Conservation (phyloP, 2,888 invertebrate species). For the Sabellastarte sp. region DNA sequence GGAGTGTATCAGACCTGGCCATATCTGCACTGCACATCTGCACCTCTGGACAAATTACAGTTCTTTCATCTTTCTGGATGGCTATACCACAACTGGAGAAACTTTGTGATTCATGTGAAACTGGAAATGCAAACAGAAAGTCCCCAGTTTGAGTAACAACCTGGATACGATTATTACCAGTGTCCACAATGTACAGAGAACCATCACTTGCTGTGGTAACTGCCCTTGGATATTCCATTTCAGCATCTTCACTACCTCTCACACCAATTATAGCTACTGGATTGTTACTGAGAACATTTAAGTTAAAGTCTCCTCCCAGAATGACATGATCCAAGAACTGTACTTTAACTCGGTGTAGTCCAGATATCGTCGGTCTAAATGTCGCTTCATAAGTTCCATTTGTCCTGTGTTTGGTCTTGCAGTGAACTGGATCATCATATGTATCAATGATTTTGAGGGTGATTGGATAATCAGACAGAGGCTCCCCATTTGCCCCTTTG, state of each 20-base stretch:
- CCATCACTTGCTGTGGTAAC: conserved; percentile 23
- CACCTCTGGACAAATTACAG: conserved; percentile 30
- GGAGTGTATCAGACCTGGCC: conserved; percentile 16
- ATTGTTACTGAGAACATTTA: conserved; percentile 29
- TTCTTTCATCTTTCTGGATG: conserved; percentile 12
- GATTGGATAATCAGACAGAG: conserved; percentile 20
- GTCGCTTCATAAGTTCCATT: conserved; percentile 25
- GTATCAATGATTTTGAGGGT: conserved; percentile 23
- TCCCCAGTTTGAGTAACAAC: conserved; percentile 14
- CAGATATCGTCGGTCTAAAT: conserved; percentile 28
- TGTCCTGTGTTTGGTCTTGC: conserved; percentile 11
- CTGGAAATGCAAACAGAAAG: conserved; percentile 15
- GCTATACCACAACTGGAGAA: conserved; percentile 30
- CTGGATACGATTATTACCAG: conserved; percentile 29
- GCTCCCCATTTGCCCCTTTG: conserved; percentile 12
- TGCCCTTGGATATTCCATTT: conserved; percentile 28
- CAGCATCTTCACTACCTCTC: conserved; percentile 13
- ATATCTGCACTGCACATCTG: conserved; percentile 20
- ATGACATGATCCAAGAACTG: conserved; percentile 22
- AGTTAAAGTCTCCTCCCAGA: conserved; percentile 9
- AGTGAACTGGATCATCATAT: conserved; percentile 23
- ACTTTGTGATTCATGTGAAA: conserved; percentile 13
- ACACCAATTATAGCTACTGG: conserved; percentile 22
- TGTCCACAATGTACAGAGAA: conserved; percentile 28
- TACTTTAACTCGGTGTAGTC: conserved; percentile 22